Conservation (phyloP, 2,888 invertebrate species). For the Machimus rusticus region DNA sequence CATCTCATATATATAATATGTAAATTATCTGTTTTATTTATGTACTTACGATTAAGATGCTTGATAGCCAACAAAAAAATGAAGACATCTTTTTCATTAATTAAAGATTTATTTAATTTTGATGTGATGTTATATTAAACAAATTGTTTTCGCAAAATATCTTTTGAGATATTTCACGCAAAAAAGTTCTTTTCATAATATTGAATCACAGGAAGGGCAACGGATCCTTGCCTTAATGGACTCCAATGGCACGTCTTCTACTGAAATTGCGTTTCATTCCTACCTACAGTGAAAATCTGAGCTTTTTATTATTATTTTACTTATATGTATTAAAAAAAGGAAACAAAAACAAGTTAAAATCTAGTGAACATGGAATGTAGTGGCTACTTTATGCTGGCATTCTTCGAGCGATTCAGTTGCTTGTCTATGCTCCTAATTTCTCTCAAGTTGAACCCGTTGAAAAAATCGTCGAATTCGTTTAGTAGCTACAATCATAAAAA, state of each 20-base stretch:
- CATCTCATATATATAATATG: too few species aligned
- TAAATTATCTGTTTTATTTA: not conserved
- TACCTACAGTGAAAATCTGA: not conserved
- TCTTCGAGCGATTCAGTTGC: not conserved
- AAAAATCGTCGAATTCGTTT: conserved; percentile 59
- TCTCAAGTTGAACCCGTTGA: conserved; percentile 56
- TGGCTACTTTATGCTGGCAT: conserved; percentile 25
- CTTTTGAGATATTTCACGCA: not conserved
- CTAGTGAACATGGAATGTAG: not conserved
- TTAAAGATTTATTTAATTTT: not conserved
- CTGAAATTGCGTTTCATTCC: not conserved
- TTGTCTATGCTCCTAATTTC: conserved; percentile 48
- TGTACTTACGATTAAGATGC: not conserved
- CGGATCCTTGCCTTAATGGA: not conserved
- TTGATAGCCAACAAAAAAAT: not conserved
- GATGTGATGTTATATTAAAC: not conserved
- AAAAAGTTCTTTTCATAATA: not conserved
- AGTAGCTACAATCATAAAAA: conserved; percentile 54
- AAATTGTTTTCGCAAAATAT: not conserved
- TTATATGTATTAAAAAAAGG: conserved; percentile 19
- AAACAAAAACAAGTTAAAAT: conserved; percentile 20
- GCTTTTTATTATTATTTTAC: not conserved
- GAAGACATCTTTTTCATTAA: not conserved
- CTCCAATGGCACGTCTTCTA: not conserved
- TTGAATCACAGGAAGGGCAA: not conserved